Percentiles rank a stretch among this genome's conserved stretches.
Conservation (phyloP, 1,140 invertebrate genomes). For the Caenorhabditis briggsae region DNA sequence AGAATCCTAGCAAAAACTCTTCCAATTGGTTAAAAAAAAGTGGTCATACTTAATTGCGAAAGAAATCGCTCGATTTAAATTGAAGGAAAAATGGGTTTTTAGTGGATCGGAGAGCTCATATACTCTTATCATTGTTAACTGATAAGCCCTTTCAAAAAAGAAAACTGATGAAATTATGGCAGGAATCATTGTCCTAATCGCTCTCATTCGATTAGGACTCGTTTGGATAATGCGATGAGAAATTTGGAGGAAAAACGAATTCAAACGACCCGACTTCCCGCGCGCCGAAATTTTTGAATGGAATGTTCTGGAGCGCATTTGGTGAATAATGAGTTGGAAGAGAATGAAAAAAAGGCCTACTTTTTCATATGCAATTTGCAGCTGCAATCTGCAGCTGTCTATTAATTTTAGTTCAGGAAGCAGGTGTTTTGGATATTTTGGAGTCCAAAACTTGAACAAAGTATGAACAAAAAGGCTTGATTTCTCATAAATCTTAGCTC, state of each 20-base stretch:
- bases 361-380: too few relatives aligned
- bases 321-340: background rate
- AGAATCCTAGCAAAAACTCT: background rate
- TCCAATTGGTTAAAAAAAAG: background rate
- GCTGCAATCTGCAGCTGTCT: too few relatives aligned
- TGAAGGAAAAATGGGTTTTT: background rate
- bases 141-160: background rate
- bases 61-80: background rate
- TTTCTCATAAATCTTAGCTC: too few relatives aligned
- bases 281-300: background rate
- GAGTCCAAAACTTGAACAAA: background rate
- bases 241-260: background rate
- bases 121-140: background rate
- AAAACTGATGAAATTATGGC: slow-evolving; percentile 15
- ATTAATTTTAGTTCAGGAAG: too few relatives aligned
- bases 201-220: background rate
- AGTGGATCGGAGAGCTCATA: background rate
- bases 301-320: slow-evolving; percentile 1
- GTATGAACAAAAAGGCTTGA: background rate
- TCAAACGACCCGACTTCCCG: background rate
- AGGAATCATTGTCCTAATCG: slow-evolving; percentile 4
- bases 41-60: background rate
- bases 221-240: background rate
- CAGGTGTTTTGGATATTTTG: background rate
- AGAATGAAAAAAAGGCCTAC: too few relatives aligned